These are phyloP conservation scores for Mantis religiosa DNA, from an alignment of 2,888 invertebrate genomes.

Conservation along the genomic window DNA sequence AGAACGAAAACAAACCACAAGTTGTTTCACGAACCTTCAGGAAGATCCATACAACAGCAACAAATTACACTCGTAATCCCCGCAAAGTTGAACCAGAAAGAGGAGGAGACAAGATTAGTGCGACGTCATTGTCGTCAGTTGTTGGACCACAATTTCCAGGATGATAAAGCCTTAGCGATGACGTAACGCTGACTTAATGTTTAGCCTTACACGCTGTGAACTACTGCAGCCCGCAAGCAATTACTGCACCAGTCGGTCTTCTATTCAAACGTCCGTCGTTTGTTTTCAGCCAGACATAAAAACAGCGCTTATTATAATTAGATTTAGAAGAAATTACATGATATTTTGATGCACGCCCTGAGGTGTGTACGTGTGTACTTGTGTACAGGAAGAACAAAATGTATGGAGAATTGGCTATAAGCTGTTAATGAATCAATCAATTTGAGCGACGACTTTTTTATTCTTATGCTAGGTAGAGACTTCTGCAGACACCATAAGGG, in stretches of 20 bases:
- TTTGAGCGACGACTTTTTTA: no score
- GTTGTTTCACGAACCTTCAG: not conserved
- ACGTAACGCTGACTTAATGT: not conserved
- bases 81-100: not conserved
- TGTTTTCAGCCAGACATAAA: not conserved
- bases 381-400: no score
- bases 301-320: not conserved
- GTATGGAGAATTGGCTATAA: no score
- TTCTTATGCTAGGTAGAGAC: no score
- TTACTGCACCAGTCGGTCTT: not conserved
- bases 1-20: no score
- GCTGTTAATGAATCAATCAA: no score
- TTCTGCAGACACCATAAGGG: no score
- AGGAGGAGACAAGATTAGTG: not conserved
- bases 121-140: not conserved
- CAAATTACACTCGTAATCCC: not conserved
- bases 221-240: not conserved
- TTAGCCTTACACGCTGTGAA: not conserved
- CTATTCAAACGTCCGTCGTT: not conserved
- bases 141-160: not conserved
- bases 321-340: not conserved
- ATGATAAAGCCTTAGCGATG: not conserved
- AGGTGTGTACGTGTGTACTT: no score
- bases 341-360: no score
- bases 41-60: not conserved